Evolutionary conservation across 2,113 vertebrate species (phyloP).

Genomic region (Tamias sibiricus): DNA sequence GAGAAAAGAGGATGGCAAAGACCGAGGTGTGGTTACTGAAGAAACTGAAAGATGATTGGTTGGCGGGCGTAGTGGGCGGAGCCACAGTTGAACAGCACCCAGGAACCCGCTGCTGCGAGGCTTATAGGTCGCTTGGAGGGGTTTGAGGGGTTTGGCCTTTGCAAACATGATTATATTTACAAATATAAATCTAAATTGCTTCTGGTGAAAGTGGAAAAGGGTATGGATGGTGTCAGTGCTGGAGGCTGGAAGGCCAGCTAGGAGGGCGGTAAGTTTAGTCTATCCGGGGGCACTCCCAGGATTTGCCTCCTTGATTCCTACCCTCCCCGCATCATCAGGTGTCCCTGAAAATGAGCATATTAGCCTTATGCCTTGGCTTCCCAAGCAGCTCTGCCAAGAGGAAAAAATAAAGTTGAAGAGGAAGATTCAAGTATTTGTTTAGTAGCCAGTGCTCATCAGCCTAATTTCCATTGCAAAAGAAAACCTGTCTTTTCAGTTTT

Average conservation of each 20-base stretch:
- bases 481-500: background rate
- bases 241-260: background rate
- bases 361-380: background rate
- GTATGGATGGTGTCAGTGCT: too few relatives aligned
- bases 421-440: background rate
- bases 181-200: background rate
- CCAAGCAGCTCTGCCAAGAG: background rate
- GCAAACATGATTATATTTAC: background rate
- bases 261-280: background rate
- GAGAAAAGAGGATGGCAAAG: background rate
- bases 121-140: background rate
- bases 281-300: background rate
- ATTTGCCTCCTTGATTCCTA: background rate
- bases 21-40: background rate
- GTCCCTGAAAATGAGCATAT: background rate
- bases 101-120: accelerated
- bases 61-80: background rate
- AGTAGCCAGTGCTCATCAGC: background rate
- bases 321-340: too few relatives aligned
- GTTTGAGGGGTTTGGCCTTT: background rate
- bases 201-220: background rate
- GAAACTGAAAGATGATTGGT: background rate
- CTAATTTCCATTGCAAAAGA: background rate
- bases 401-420: background rate
- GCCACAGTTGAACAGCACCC: background rate